Evolutionary conservation across 2,113 vertebrate species (phyloP).

Genomic region (Calonectris borealis): DNA sequence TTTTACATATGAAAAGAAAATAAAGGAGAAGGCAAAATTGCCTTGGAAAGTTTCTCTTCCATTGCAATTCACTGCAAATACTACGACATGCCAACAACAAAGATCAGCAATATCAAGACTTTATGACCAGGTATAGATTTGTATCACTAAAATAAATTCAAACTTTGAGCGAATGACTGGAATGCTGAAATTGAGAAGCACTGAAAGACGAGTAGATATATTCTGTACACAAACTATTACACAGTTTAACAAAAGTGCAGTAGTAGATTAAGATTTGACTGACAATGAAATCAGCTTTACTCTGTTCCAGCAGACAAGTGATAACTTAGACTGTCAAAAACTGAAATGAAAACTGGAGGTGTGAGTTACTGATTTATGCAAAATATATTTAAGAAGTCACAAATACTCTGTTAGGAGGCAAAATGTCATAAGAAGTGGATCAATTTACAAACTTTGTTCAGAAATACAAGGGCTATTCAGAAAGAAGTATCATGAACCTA

Average conservation of each 20-base stretch:
- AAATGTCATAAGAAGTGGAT: neutral
- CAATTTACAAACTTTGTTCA: neutral
- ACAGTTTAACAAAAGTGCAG: neutral
- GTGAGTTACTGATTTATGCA: neutral
- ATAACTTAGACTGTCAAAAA: neutral
- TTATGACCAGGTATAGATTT: neutral
- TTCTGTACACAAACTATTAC: neutral
- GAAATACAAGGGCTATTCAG: neutral
- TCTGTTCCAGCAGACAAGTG: neutral
- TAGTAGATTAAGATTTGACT: neutral
- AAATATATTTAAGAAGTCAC: neutral
- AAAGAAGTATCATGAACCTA: neutral
- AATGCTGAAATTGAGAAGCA: neutral
- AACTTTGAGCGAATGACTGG: neutral
- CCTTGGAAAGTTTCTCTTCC: neutral
- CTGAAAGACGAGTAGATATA: neutral
- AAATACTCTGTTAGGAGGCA: neutral
- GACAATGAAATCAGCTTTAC: neutral
- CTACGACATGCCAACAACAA: neutral
- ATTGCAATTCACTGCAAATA: neutral
- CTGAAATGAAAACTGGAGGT: neutral
- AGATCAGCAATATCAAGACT: neutral
- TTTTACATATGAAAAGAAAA: neutral
- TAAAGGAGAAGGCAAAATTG: neutral
- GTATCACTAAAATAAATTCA: neutral